phyloP scores from a whole-genome alignment of 2,888 invertebrate genomes.

The Meteorus cinctellus region DNA sequence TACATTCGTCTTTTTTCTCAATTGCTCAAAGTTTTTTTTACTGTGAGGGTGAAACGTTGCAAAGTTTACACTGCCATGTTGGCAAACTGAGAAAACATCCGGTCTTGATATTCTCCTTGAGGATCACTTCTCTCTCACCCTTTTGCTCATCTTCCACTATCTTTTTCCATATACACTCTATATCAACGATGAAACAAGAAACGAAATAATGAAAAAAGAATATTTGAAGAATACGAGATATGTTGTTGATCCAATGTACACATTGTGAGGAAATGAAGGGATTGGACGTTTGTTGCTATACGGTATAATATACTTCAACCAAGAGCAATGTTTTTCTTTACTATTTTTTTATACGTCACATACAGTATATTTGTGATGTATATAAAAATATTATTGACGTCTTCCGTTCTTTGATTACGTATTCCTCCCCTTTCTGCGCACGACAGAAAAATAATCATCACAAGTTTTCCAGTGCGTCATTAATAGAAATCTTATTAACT shows the following conservation, averaged over 20 bases:
- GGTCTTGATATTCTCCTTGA: constrained; percentile 35
- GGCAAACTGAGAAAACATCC: constrained; percentile 41
- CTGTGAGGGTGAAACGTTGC: not conserved
- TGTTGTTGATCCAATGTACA: constrained; percentile 43
- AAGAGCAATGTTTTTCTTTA: not conserved
- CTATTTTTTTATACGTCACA: not conserved
- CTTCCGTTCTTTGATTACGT: too few species aligned
- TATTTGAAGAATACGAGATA: constrained; percentile 36
- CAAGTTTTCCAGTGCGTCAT: too few species aligned
- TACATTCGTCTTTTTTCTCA: not conserved
- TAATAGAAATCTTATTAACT: too few species aligned
- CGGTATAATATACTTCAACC: not conserved
- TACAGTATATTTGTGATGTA: not conserved
- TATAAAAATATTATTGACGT: too few species aligned
- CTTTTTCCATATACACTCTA: not conserved
- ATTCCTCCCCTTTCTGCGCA: too few species aligned
- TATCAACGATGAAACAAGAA: constrained; percentile 23
- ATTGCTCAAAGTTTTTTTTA: not conserved
- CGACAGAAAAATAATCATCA: too few species aligned
- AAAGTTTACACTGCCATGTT: constrained; percentile 38
- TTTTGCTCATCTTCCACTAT: not conserved
- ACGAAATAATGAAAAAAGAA: constrained; percentile 8
- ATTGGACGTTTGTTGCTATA: constrained; percentile 24
- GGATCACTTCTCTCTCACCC: not conserved
- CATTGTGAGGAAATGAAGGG: constrained; percentile 29